Evolutionary conservation across 2,888 invertebrate genomes (phyloP).

Genomic region (Rhorus exstirpatorius): DNA sequence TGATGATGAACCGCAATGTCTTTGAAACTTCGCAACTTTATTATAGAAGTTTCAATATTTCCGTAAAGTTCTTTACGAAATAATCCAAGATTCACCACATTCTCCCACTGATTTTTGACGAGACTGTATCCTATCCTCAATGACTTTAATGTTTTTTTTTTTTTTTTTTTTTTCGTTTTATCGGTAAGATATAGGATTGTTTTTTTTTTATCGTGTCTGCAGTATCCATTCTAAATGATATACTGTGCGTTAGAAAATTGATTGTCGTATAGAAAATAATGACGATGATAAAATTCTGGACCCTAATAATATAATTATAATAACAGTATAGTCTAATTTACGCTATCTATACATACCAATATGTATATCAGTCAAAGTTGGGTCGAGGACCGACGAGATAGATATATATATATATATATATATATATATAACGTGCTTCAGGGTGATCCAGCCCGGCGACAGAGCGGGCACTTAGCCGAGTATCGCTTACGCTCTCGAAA

Average conservation of each 20-base stretch:
- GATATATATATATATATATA: constrained; percentile 7
- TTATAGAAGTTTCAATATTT: too few relatives aligned
- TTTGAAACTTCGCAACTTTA: too few relatives aligned
- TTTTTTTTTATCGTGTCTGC: too few relatives aligned
- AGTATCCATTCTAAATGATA: neutral
- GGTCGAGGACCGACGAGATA: constrained; percentile 65
- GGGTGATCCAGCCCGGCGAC: constrained; percentile 63
- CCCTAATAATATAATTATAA: constrained; percentile 42
- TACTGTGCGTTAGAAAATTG: constrained; percentile 20
- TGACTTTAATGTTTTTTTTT: neutral
- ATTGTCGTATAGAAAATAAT: constrained; percentile 18
- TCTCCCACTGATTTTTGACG: too few relatives aligned
- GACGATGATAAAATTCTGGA: constrained; percentile 31
- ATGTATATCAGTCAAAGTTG: constrained; percentile 38
- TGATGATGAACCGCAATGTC: too few relatives aligned
- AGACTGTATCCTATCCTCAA: neutral
- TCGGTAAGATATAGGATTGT: neutral
- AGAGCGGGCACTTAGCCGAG: constrained; percentile 79
- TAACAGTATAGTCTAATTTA: constrained; percentile 47
- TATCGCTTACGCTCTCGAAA: constrained; percentile 81
- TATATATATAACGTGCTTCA: constrained; percentile 33
- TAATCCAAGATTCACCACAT: neutral
- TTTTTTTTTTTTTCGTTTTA: neutral
- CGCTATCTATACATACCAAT: constrained; percentile 19
- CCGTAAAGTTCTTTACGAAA: too few relatives aligned